Evolutionary conservation across 2,888 invertebrate species (phyloP).

Genomic region (Stegana nigrithorax): DNA sequence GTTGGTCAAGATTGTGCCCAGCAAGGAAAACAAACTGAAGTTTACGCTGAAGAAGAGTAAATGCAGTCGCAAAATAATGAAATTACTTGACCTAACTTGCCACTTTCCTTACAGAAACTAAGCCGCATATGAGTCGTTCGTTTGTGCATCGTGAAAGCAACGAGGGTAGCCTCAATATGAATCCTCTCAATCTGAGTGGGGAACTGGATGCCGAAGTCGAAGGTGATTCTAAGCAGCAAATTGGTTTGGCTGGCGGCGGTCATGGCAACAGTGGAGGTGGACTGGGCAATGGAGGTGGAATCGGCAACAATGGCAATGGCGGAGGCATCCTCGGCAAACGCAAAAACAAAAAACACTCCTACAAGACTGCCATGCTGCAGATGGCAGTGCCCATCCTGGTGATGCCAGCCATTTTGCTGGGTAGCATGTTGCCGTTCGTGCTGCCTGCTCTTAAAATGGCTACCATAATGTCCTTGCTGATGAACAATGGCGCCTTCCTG

Average conservation of each 20-base stretch:
- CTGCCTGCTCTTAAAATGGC: constrained; percentile 77
- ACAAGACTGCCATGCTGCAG: constrained; percentile 63
- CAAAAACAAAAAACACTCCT: constrained; percentile 49
- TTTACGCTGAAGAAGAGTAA: constrained; percentile 70
- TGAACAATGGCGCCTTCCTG: constrained; percentile 77
- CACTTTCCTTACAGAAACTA: constrained; percentile 30
- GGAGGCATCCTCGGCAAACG: constrained; percentile 34
- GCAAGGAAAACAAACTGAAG: constrained; percentile 69
- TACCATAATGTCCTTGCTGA: constrained; percentile 72
- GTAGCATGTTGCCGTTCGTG: constrained; percentile 77
- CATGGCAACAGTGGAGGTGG: constrained; percentile 9
- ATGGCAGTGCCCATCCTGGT: constrained; percentile 72
- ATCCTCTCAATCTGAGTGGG: constrained; percentile 30
- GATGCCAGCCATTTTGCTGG: constrained; percentile 75
- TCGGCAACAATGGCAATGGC: constrained; percentile 18
- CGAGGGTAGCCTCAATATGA: constrained; percentile 44
- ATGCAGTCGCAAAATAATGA: neutral
- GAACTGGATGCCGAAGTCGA: constrained; percentile 44
- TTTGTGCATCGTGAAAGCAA: constrained; percentile 45
- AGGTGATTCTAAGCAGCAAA: constrained; percentile 51
- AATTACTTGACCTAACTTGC: neutral
- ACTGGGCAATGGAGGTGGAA: constrained; percentile 15
- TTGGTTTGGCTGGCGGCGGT: constrained; percentile 18
- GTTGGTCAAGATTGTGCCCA: constrained; percentile 70
- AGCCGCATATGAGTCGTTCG: constrained; percentile 44